Conservation (phyloP, 2,888 invertebrate genomes). For the Drosophila pegasa region DNA sequence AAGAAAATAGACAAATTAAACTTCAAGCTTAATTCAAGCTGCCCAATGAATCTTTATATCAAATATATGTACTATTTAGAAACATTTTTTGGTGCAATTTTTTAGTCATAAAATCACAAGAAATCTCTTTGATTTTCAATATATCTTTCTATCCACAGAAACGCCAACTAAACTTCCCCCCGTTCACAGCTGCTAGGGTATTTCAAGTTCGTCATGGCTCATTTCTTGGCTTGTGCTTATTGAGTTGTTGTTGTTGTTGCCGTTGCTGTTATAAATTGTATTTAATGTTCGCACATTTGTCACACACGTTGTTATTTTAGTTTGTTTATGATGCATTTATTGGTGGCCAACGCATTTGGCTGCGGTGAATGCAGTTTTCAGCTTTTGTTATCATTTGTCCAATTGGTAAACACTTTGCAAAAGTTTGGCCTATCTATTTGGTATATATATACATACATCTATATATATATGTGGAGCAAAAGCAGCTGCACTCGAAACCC, state of each 20-base stretch:
- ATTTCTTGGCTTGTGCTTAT: slow-evolving; percentile 15
- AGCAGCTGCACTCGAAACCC: slow-evolving; percentile 62
- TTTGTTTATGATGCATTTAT: slow-evolving; percentile 62
- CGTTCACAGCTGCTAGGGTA: not conserved
- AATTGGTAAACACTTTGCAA: slow-evolving; percentile 65
- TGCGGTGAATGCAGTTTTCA: slow-evolving; percentile 27
- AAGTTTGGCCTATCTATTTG: slow-evolving; percentile 38
- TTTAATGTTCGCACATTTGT: slow-evolving; percentile 76
- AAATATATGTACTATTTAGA: too few relatives aligned
- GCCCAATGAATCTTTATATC: too few relatives aligned
- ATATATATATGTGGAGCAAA: slow-evolving; percentile 26
- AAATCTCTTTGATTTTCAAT: too few relatives aligned
- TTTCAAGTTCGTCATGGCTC: not conserved
- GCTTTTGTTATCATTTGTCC: slow-evolving; percentile 53
- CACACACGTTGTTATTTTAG: slow-evolving; percentile 65
- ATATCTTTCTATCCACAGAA: too few relatives aligned
- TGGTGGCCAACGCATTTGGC: slow-evolving; percentile 59
- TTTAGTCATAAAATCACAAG: too few relatives aligned
- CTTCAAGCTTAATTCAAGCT: too few relatives aligned
- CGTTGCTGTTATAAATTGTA: slow-evolving; percentile 46
- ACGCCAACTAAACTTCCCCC: not conserved
- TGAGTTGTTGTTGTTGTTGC: slow-evolving; percentile 16
- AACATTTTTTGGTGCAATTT: too few relatives aligned
- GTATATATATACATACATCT: not conserved
- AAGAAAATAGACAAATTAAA: too few relatives aligned